phyloP scores from a whole-genome alignment of 2,113 vertebrate genomes.

The Gavia stellata region DNA sequence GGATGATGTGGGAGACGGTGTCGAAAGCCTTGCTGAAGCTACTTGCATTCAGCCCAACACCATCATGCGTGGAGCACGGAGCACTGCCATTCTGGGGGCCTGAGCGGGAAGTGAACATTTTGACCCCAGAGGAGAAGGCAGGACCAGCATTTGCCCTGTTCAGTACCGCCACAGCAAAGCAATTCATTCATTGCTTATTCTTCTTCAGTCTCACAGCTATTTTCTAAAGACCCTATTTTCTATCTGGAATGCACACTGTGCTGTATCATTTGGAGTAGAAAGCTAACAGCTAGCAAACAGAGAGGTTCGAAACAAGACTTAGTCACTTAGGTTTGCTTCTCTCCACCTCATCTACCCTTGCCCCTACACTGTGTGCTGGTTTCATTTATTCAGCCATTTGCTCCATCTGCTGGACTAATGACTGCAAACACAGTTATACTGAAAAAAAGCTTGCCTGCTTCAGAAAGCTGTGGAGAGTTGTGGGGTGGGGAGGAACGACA shows the following conservation, averaged over 20 bases:
- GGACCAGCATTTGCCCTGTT: background rate
- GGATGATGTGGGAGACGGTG: too few species aligned
- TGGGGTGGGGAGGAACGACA: background rate
- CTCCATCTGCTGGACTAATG: conserved; percentile 57
- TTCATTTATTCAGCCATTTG: conserved; percentile 32
- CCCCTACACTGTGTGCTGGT: background rate
- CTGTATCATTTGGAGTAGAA: background rate
- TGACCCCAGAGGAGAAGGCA: background rate
- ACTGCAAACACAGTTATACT: background rate
- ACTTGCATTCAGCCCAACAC: background rate
- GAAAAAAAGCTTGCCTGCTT: background rate
- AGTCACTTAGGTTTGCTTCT: background rate
- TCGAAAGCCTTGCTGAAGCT: too few species aligned
- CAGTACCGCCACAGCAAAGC: background rate
- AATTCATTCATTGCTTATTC: background rate
- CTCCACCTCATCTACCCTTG: background rate
- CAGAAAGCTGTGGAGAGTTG: rapidly evolving
- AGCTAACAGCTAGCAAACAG: background rate
- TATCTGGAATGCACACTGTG: background rate
- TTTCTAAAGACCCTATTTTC: background rate
- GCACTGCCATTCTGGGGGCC: background rate
- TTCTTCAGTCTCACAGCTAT: background rate
- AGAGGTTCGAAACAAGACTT: background rate
- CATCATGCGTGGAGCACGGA: rapidly evolving
- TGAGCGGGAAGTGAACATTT: background rate